A percentile compares a stretch with the other conserved stretches of the same genome.
phyloP scores from a whole-genome alignment of 1,140 invertebrate genomes.

The Trissolcus basalis region DNA sequence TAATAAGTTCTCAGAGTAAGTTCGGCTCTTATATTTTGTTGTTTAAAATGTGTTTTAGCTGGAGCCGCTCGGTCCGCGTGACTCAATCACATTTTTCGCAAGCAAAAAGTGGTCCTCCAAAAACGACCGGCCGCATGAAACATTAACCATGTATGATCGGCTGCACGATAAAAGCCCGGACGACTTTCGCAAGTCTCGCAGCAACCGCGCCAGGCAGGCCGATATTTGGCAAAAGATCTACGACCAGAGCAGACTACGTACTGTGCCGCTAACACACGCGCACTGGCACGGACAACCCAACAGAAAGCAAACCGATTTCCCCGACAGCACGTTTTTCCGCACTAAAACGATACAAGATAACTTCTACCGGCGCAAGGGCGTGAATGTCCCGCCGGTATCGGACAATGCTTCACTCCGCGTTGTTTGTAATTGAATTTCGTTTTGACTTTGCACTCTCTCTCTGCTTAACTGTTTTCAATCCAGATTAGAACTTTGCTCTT shows the following conservation, averaged over 20 bases:
- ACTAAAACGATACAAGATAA: slow-evolving; percentile 53
- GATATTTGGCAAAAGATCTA: slow-evolving; percentile 64
- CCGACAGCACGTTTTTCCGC: slow-evolving; percentile 60
- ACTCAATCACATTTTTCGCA: slow-evolving; percentile 62
- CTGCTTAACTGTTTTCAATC: slow-evolving; percentile 3
- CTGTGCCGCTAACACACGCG: slow-evolving; percentile 58
- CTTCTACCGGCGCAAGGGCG: slow-evolving; percentile 55
- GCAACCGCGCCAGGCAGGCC: slow-evolving; percentile 55
- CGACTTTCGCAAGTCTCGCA: slow-evolving; percentile 61
- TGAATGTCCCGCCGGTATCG: slow-evolving; percentile 37
- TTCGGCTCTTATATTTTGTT: no score
- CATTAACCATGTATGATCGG: slow-evolving; percentile 64
- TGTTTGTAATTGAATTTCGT: slow-evolving; percentile 37
- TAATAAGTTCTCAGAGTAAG: no score
- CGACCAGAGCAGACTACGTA: slow-evolving; percentile 63
- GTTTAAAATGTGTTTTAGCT: slow-evolving; percentile 41
- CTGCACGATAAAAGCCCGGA: slow-evolving; percentile 54
- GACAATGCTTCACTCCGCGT: slow-evolving; percentile 7
- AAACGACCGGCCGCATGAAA: slow-evolving; percentile 22
- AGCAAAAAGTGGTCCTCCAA: slow-evolving; percentile 33
- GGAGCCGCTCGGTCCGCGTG: slow-evolving; percentile 56
- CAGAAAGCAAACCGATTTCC: slow-evolving; percentile 62
- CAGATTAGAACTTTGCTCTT: neutral
- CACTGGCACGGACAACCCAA: slow-evolving; percentile 65
- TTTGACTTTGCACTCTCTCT: slow-evolving; percentile 16